phyloP scores from a whole-genome alignment of 2,797 vertebrate genomes.

The Cyprinella venusta region DNA sequence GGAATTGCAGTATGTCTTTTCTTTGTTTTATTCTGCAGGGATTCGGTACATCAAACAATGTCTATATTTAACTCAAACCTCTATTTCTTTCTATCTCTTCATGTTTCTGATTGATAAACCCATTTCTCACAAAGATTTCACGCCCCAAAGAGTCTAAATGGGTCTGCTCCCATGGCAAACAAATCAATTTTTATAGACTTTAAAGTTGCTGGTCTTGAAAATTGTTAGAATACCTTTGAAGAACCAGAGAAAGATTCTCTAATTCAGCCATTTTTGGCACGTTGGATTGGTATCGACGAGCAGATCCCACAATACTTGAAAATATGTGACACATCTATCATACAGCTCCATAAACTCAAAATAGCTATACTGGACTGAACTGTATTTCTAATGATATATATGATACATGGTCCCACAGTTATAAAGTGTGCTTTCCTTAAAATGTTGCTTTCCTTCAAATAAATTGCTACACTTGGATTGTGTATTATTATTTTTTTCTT shows the following conservation, averaged over 20 bases:
- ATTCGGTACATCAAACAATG: conserved; percentile 70
- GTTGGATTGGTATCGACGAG: conserved; percentile 57
- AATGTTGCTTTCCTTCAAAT: not conserved
- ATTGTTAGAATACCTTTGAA: conserved; percentile 80
- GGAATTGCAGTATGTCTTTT: conserved; percentile 53
- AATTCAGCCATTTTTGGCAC: conserved; percentile 60
- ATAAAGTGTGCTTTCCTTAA: conserved; percentile 12
- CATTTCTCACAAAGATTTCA: conserved; percentile 81
- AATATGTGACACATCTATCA: conserved; percentile 45
- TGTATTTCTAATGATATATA: not conserved
- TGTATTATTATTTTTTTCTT: not conserved
- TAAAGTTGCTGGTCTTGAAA: conserved; percentile 84
- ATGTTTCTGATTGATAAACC: conserved; percentile 81
- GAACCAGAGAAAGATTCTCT: conserved; percentile 60
- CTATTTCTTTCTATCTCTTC: conserved; percentile 55
- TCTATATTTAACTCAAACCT: conserved; percentile 73
- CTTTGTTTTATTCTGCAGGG: conserved; percentile 54
- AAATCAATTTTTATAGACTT: conserved; percentile 85
- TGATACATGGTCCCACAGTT: not conserved
- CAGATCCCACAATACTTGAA: conserved; percentile 40
- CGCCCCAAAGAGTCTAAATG: conserved; percentile 78
- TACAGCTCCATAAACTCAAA: conserved; percentile 37
- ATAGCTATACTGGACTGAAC: conserved; percentile 25
- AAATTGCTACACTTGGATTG: not conserved
- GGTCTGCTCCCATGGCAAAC: conserved; percentile 81